Evolutionary conservation across 2,888 invertebrate species (phyloP).

Genomic region (Phasia obesa): DNA sequence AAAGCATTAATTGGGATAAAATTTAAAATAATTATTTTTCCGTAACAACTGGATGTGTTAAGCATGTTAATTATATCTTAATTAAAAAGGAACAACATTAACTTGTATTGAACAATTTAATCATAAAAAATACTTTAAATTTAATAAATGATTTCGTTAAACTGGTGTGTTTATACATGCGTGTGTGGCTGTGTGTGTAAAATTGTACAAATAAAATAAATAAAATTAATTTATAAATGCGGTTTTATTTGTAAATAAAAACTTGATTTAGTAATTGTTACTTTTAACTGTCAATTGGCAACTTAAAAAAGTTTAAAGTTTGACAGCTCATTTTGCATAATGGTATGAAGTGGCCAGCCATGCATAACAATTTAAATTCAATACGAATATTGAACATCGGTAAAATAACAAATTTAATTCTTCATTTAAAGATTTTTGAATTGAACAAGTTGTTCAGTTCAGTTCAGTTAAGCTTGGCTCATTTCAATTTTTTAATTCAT

Average conservation of each 20-base stretch:
- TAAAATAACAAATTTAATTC: conserved; percentile 5
- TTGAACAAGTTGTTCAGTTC: conserved; percentile 35
- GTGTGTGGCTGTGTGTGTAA: not conserved
- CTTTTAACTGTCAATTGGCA: conserved; percentile 69
- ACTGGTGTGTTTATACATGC: conserved; percentile 18
- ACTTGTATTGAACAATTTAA: conserved; percentile 25
- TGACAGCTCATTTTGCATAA: conserved; percentile 73
- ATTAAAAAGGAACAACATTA: not conserved
- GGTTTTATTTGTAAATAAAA: conserved; percentile 39
- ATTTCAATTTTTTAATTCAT: not conserved
- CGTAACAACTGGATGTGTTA: conserved; percentile 31
- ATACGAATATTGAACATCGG: conserved; percentile 46
- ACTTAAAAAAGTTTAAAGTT: conserved; percentile 62
- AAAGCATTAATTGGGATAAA: conserved; percentile 30
- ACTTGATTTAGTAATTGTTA: conserved; percentile 71
- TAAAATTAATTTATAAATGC: conserved; percentile 29
- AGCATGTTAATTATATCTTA: conserved; percentile 37
- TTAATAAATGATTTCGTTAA: conserved; percentile 32
- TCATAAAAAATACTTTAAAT: conserved; percentile 57
- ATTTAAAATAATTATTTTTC: conserved; percentile 49
- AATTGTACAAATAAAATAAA: conserved; percentile 20
- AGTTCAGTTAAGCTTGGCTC: not conserved
- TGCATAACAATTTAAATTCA: conserved; percentile 62
- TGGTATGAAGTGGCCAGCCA: conserved; percentile 60
- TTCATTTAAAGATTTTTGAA: conserved; percentile 14